phyloP scores from a whole-genome alignment of 2,888 invertebrate species.

The Malacosoma neustria region DNA sequence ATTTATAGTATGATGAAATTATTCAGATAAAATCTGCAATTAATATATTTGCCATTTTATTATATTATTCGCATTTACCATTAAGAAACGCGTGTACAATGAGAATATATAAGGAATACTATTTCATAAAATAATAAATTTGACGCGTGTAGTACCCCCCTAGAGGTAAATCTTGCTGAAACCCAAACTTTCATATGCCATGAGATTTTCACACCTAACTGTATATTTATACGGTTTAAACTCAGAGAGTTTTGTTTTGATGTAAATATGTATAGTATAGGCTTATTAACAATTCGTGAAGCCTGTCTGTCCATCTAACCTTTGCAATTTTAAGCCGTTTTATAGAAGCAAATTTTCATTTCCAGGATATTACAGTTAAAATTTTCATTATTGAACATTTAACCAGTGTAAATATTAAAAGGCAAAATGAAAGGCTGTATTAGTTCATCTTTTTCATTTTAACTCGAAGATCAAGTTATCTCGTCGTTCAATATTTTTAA shows the following conservation, averaged over 20 bases:
- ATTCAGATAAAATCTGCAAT: too few species aligned
- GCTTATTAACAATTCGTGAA: constrained; percentile 17
- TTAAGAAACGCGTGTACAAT: background rate
- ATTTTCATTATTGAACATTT: background rate
- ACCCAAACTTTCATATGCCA: background rate
- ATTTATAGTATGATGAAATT: too few species aligned
- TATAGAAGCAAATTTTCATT: constrained; percentile 7
- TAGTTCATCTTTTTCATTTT: background rate
- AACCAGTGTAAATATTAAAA: background rate
- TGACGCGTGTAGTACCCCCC: background rate
- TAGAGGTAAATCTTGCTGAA: background rate
- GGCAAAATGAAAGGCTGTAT: background rate
- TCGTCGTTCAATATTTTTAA: background rate
- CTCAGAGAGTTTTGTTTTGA: background rate
- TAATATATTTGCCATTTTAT: too few species aligned
- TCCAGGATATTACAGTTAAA: background rate
- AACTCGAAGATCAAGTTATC: background rate
- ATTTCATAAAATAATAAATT: background rate
- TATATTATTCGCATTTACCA: too few species aligned
- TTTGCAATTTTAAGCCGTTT: constrained; percentile 16
- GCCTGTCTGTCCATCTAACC: constrained; percentile 12
- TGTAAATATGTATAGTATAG: constrained; percentile 2
- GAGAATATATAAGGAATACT: background rate
- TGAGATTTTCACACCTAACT: background rate
- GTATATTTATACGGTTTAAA: background rate